Percentiles rank a stretch among this genome's conserved stretches.
These are phyloP conservation scores for Andrena cerasifolii DNA, from an alignment of 1,140 invertebrate species.

Conservation along the genomic window DNA sequence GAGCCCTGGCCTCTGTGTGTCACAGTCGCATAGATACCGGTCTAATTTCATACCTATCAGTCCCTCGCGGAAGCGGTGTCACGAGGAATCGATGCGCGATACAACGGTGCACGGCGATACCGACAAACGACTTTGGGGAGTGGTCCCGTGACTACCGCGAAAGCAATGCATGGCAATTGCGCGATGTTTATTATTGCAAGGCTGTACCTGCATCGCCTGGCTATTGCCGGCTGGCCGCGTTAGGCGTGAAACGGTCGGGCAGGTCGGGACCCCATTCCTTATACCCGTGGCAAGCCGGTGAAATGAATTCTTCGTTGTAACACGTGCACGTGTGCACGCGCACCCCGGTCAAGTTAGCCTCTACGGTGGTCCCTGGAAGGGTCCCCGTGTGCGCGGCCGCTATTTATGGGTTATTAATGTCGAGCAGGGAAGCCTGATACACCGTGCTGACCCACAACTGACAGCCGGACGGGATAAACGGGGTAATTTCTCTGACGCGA, in stretches of 20 bases:
- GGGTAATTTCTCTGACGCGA: conserved; percentile 51
- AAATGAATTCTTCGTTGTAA: conserved; percentile 71
- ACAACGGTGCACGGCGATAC: neutral
- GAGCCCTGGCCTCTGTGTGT: too few relatives aligned
- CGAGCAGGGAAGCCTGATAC: conserved; percentile 50
- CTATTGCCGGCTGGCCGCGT: conserved; percentile 34
- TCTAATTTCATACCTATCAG: neutral
- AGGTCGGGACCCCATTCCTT: conserved; percentile 69
- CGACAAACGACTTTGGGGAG: conserved; percentile 54
- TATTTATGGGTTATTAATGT: conserved; percentile 71
- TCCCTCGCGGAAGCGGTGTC: neutral
- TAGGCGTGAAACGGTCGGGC: conserved; percentile 65
- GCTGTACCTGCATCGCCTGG: conserved; percentile 51
- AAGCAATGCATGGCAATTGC: conserved; percentile 53
- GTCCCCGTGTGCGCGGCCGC: neutral
- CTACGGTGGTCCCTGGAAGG: conserved; percentile 10
- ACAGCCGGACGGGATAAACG: conserved; percentile 46
- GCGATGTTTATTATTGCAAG: conserved; percentile 63
- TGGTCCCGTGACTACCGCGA: conserved; percentile 60
- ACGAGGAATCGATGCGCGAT: neutral
- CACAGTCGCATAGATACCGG: neutral
- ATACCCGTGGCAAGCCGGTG: conserved; percentile 64
- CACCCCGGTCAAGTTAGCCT: neutral
- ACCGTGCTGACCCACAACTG: conserved; percentile 55
- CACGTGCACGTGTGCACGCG: conserved; percentile 25